Base-by-base conservation (phyloP, 2,797 vertebrate genomes). In the Scyliorhinus canicula region DNA sequence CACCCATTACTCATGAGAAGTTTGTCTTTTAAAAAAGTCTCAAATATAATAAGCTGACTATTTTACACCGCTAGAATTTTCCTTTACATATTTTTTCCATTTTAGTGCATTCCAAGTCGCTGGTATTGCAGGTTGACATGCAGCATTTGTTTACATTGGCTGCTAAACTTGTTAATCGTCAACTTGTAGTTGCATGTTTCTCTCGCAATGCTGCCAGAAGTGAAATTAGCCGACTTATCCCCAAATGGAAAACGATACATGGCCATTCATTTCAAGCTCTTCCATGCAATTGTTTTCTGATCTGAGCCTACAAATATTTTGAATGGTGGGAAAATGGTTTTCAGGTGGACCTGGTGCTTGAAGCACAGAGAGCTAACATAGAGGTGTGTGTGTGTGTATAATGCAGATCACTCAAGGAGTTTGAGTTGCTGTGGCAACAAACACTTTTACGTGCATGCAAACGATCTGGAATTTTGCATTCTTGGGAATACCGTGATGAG, bases 11-110 rank as follows among this genome's bases (percentile, higher is more conserved):
- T 57, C 44, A 21, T 65, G 88, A 91, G 24, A 91, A 21, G 57
- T 24, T 91, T 21, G 57, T 44, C 19, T 9, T 82, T 82, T 82
- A 47, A 82, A 82, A 5, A 65, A 65, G 26, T 44, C n/a, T 47
- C 47, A n/a, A 28, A n/a, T 52, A 55, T n/a, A 88, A 31, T 88
- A n/a, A 91, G 79, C 19, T 44, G 31, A 40, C 35, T 65, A 8
- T 1, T 65, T 63, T 40, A 65, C 88, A 44, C n/a, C 24, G 40
- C 57, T 63, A 21, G n/a, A 91, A 28, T 7, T 91, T 91, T 12
- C n/a, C 88, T 91, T 91, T 91, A 63, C 88, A 91, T 44, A 26
- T 57, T 26, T 91, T 91, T 91, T 91, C 60, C 88, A 91, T 91
- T 65, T 91, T 91, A 44, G 57, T 44, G n/a, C 26, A 24, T 44